phyloP scores from a whole-genome alignment of 2,797 vertebrate genomes.

The Chelmon rostratus region DNA sequence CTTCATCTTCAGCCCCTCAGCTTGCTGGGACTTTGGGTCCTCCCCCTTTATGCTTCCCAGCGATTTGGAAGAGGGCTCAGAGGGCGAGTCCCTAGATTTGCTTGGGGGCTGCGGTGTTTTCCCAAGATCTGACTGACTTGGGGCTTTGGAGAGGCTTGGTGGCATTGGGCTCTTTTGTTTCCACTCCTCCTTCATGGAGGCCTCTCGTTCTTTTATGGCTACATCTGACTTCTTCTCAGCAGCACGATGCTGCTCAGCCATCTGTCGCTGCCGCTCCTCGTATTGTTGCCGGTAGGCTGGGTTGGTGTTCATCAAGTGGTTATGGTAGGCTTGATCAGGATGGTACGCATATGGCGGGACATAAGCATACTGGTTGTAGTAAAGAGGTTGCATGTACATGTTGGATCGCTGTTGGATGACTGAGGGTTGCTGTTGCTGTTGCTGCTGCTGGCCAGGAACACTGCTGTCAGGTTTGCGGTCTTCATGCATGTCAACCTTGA shows the following conservation, averaged over 20 bases:
- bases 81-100: slow-evolving; percentile 92
- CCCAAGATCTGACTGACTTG: slow-evolving; percentile 93
- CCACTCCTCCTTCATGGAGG: slow-evolving; percentile 94
- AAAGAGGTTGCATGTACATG: slow-evolving; percentile 99
- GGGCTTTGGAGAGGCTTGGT: slow-evolving; percentile 94
- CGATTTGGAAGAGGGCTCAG: slow-evolving; percentile 90
- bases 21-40: slow-evolving; percentile 91
- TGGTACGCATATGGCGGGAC: slow-evolving; percentile 97
- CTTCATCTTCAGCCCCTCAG: slow-evolving; percentile 96
- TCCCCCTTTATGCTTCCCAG: slow-evolving; percentile 94
- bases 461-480: slow-evolving; percentile 92
- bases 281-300: slow-evolving; percentile 95
- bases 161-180: slow-evolving; percentile 95
- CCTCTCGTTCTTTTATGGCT: slow-evolving; percentile 93
- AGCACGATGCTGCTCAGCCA: slow-evolving; percentile 91
- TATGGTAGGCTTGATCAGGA: slow-evolving; percentile 94
- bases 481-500: slow-evolving; percentile 91
- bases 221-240: slow-evolving; percentile 93
- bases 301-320: slow-evolving; percentile 95
- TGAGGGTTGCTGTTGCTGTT: slow-evolving; percentile 92
- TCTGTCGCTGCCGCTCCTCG: slow-evolving; percentile 94
- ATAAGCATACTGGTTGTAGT: slow-evolving; percentile 98
- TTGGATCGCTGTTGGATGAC: slow-evolving; percentile 98
- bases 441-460: slow-evolving; percentile 87
- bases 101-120: slow-evolving; percentile 87